Evolutionary conservation across 2,888 invertebrate species (phyloP).

Genomic region (Leptinotarsa juncta): DNA sequence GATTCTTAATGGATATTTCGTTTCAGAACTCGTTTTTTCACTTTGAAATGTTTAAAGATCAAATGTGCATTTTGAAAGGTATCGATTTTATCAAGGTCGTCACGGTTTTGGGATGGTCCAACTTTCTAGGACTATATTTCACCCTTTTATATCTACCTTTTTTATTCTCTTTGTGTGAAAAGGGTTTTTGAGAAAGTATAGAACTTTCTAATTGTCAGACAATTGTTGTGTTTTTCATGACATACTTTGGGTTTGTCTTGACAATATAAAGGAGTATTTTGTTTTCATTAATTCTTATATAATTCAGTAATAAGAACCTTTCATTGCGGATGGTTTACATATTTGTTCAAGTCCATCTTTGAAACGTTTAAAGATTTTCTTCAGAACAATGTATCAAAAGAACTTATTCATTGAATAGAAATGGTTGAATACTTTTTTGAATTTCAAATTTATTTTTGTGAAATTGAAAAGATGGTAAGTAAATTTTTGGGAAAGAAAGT

Average conservation of each 20-base stretch:
- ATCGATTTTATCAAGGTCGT: neutral
- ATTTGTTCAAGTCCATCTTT: no score
- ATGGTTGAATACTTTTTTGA: no score
- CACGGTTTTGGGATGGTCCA: neutral
- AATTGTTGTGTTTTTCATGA: neutral
- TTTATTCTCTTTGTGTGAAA: constrained; percentile 1
- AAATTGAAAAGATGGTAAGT: no score
- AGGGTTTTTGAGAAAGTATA: constrained; percentile 11
- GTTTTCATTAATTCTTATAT: no score
- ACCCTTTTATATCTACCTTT: constrained; percentile 7
- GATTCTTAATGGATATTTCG: neutral
- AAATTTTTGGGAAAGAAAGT: no score
- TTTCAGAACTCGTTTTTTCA: neutral
- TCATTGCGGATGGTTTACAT: no score
- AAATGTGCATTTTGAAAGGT: neutral
- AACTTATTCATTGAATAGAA: no score
- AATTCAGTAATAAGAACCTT: no score
- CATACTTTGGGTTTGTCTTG: neutral
- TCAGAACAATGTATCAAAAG: no score
- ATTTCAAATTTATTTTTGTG: no score
- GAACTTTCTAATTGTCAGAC: neutral
- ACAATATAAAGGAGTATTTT: neutral
- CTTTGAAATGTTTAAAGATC: neutral
- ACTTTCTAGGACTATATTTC: constrained; percentile 5
- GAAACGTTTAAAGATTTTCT: no score